Evolutionary conservation across 2,888 invertebrate genomes (phyloP), one percentile per base, ranked within the genome.

Genomic region (Thumatha senex): DNA sequence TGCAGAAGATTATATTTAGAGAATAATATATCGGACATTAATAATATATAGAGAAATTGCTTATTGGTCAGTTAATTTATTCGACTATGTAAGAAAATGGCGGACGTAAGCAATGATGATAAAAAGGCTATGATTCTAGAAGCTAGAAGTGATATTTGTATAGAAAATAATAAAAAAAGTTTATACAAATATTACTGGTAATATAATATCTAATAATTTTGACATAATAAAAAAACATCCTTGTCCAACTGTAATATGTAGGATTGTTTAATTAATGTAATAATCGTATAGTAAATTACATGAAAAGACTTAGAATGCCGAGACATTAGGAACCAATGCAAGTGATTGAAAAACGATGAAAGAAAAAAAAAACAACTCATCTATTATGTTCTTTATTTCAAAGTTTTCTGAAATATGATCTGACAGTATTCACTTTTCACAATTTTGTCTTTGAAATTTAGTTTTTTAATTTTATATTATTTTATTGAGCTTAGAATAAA

Each of bases 1-100:
- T 49, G 55, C 58, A 60, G 43, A 54, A 56, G 11, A 33, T 31
- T 7, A 39, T 40, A 39, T 44, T 45, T 67, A 60, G 54, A 62
- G 55, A 56, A 46, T 62, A 64, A 67, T 64, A 64, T 67, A 67
- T 67, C 43, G 56, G 18, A 63, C 56, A 56, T 40, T 55, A 59
- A 41, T 67, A 64, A 67, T 67, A 67, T 67, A 67, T 64, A 49
- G 42, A 51, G 34, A 52, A 46, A 58, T 56, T 55, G 50, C 55
- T 59, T 51, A 24, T 67, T 53, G 33, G 36, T 53, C 54, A 54
- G 54, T 61, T 61, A 67, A 10, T 64, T 67, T 61, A 67, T 64
- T 59, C 18, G 46, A 50, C 29, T 34, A 45, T 34, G 24, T 31
- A 35, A 50, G 29, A 48, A 30, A 40, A 30, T 14, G 40, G 44